These are phyloP conservation scores for Labeo rohita DNA, from an alignment of 2,113 vertebrate genomes.

Conservation along the genomic window DNA sequence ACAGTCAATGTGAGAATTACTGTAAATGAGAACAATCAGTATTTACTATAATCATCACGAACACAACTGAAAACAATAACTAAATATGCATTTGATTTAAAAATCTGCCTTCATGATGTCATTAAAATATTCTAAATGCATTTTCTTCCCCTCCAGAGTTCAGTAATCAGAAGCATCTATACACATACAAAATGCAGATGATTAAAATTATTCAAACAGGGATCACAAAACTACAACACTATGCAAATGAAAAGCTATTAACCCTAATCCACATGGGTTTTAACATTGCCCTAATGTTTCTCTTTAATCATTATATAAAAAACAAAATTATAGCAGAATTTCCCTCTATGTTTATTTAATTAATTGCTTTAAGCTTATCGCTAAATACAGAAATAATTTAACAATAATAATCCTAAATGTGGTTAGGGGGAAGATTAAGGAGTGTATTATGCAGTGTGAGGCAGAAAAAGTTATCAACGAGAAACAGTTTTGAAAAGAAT, in stretches of 20 bases:
- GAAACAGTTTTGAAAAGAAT: slow-evolving; percentile 2
- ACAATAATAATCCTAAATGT: background rate
- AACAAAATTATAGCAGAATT: background rate
- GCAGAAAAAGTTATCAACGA: background rate
- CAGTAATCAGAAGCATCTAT: background rate
- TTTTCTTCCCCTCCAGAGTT: background rate
- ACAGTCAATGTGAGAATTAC: background rate
- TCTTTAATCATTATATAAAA: background rate
- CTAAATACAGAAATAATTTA: background rate
- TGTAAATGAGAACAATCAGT: background rate
- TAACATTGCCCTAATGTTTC: background rate
- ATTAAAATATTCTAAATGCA: background rate
- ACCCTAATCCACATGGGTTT: background rate
- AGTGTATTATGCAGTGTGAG: background rate
- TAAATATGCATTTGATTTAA: too few species aligned
- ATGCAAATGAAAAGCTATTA: background rate
- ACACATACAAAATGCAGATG: background rate
- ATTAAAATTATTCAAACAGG: slow-evolving; percentile 10
- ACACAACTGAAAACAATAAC: too few species aligned
- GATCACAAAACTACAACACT: slow-evolving; percentile 22
- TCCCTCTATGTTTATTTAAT: background rate
- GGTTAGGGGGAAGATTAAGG: background rate
- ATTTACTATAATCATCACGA: background rate
- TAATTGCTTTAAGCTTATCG: background rate
- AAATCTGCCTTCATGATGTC: background rate